Evolutionary conservation across 1,140 invertebrate genomes (phyloP), one percentile per base, ranked within the genome.

Genomic region (Archivesica marissinica): DNA sequence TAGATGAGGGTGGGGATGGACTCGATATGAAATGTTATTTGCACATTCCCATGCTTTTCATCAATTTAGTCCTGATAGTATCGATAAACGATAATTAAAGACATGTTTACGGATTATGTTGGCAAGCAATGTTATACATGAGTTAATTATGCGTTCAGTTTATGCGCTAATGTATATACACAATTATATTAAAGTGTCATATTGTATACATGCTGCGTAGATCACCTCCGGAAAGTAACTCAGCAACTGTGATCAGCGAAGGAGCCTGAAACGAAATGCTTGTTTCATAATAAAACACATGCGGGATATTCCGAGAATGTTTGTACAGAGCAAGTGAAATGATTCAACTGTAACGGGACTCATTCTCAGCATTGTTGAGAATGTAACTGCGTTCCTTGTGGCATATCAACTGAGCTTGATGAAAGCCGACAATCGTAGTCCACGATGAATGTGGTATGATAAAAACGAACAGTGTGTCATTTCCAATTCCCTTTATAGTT

Each of bases 281-380:
- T 47, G 20, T 23, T 25, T n/a, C 68, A 72, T 72, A 72, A 72
- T 72, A 72, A 72, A 72, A 72, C 68, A 72, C 68, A 72, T 72
- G 68, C 38, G 39, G 15, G 68, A 41, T 23, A 72, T 72, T 72
- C 68, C 30, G 39, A 47, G n/a, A 39, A 72, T 72, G 33, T 50
- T 13, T 28, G 28, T 47, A 25, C n/a, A 41, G 47, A 72, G 68
- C 39, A 41, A 47, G 23, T 72, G 68, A 72, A 64, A 64, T 64
- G 38, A 64, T 11, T 30, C 59, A 64, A 64, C 30, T 64, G 59
- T 17, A 15, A 64, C 59, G 20, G 13, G 30, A 64, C 7, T 35
- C 59, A 64, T 64, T 64, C 59, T 64, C 23, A 35, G 28, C 33
- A 64, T 33, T 64, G 4, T 25, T 64, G 30, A 20, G 38, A 35